These are phyloP conservation scores for Drosophila nigromelanica DNA, from an alignment of 1,140 invertebrate genomes.

Conservation along the genomic window DNA sequence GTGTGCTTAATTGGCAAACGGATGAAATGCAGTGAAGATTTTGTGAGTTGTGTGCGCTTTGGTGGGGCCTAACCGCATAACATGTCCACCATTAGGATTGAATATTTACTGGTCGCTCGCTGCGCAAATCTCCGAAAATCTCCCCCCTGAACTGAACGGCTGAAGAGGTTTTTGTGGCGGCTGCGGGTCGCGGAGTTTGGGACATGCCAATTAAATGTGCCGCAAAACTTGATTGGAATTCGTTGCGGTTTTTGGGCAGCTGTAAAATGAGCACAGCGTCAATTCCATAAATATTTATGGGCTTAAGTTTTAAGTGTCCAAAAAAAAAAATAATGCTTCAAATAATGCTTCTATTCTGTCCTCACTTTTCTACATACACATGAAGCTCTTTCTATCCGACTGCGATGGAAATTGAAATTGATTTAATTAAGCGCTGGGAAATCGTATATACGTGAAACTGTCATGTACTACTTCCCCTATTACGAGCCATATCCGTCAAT, in stretches of 20 bases:
- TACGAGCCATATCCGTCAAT: slow-evolving; percentile 35
- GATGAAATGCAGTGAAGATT: slow-evolving; percentile 42
- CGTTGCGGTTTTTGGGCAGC: slow-evolving; percentile 53
- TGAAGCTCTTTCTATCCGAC: not conserved
- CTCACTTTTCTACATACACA: no score
- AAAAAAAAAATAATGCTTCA: slow-evolving; percentile 6
- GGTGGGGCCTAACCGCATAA: slow-evolving; percentile 49
- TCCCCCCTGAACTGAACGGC: slow-evolving; percentile 2
- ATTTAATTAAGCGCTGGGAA: slow-evolving; percentile 53
- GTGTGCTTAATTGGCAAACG: slow-evolving; percentile 38
- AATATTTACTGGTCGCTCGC: slow-evolving; percentile 21
- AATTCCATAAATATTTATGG: slow-evolving; percentile 53
- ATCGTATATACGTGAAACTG: slow-evolving; percentile 2
- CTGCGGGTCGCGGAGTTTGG: not conserved
- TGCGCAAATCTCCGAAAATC: slow-evolving; percentile 47
- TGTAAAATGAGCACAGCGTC: slow-evolving; percentile 21
- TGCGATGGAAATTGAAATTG: slow-evolving; percentile 20
- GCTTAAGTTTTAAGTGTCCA: slow-evolving; percentile 27
- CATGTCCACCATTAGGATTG: slow-evolving; percentile 47
- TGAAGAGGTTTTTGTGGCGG: not conserved
- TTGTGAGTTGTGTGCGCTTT: slow-evolving; percentile 28
- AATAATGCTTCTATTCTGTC: not conserved
- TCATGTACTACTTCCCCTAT: slow-evolving; percentile 14
- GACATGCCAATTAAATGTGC: slow-evolving; percentile 64
- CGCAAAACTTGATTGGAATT: slow-evolving; percentile 73